phyloP scores from a whole-genome alignment of 2,888 invertebrate species.

The Mythimna ferrago region DNA sequence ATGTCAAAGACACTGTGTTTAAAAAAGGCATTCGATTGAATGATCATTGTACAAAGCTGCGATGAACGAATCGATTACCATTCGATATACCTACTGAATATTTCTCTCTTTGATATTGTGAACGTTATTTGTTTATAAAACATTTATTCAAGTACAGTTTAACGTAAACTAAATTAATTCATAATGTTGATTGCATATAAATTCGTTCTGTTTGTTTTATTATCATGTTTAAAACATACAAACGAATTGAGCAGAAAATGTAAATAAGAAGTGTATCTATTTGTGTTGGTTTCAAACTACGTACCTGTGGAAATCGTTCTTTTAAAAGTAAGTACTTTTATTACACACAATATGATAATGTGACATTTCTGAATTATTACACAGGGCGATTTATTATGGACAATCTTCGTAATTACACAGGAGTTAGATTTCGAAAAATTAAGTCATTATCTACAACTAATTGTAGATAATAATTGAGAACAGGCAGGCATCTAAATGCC shows the following conservation, averaged over 20 bases:
- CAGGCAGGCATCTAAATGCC: no score
- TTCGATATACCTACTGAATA: neutral
- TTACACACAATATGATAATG: no score
- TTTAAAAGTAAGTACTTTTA: neutral
- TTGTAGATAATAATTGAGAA: no score
- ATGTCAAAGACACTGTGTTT: neutral
- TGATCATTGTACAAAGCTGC: slow-evolving; percentile 27
- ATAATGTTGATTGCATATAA: neutral
- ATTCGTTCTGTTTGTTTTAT: slow-evolving; percentile 4
- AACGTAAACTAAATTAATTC: neutral
- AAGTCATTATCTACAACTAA: no score
- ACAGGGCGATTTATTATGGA: no score
- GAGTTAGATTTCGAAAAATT: neutral
- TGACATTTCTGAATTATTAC: no score
- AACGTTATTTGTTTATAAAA: neutral
- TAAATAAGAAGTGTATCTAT: neutral
- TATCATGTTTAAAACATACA: neutral
- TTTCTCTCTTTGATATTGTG: no score
- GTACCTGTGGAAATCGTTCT: neutral
- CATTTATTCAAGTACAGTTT: no score
- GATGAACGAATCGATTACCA: slow-evolving; percentile 6
- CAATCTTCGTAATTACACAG: no score
- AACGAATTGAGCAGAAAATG: neutral
- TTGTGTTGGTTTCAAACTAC: neutral
- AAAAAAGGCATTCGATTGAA: slow-evolving; percentile 12